Evolutionary conservation across 2,113 vertebrate species (phyloP), one percentile per base, ranked within the genome.

Genomic region (Mohoua ochrocephala): DNA sequence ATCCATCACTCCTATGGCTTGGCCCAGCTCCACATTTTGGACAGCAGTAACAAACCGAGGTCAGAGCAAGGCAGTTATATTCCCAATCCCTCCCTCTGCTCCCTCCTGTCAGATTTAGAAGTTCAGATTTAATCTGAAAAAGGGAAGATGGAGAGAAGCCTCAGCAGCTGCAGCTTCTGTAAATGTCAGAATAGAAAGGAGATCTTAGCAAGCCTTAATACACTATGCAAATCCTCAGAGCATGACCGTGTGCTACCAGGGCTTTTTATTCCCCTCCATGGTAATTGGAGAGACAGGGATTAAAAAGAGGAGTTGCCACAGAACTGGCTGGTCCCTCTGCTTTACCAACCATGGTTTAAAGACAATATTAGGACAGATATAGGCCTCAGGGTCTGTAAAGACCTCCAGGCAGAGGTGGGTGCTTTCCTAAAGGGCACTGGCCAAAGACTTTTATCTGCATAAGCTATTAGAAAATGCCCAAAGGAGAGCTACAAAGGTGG

Each of bases 141-240:
- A 86, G 61, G 77, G 41, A 94, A 89, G 89, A 95, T 87, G 45
- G 91, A 87, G 57, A 84, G 30, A 27, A 91, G 56, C 69, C 56
- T 76, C 75, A 57, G 64, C 64, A 94, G 85, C 85, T 89, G 73
- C 69, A 63, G 42, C 76, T 93, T 80, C 80, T 73, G 86, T 80
- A 96, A 97, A 96, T 94, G 96, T 97, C 84, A 97, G 86, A 82
- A 37, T 15, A 60, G 80, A 88, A 92, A 87, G 35, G 67, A 96
- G 93, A 92, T 95, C 91, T 91, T 93, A 87, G 91, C 68, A 74
- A 87, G 69, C 68, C 80, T 94, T 93, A 88, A 93, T 93, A 83
- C 44, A 87, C 95, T 92, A 94, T 96, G 95, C 92, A 96, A 91
- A 96, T 93, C 95, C 47, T 77, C 78, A 86, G 84, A 97, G 91